phyloP scores from a whole-genome alignment of 2,888 invertebrate species.

The Pinctada fucata region DNA sequence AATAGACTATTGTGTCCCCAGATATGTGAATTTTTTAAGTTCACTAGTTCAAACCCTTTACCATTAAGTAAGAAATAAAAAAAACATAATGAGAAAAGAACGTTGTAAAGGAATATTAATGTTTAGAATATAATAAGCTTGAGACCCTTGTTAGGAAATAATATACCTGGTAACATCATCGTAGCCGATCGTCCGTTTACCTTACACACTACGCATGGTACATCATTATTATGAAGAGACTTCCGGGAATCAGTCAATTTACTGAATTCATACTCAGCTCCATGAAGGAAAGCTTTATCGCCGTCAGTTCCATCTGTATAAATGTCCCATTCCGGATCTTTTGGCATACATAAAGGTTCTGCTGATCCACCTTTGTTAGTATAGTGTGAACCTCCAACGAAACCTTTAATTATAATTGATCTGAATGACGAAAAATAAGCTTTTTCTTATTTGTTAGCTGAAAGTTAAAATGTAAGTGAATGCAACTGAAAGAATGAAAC shows the following conservation, averaged over 20 bases:
- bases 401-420: slow-evolving; percentile 26
- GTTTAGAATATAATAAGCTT: too few relatives aligned
- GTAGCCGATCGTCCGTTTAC: background rate
- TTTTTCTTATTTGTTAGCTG: too few relatives aligned
- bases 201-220: slow-evolving; percentile 37
- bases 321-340: slow-evolving; percentile 33
- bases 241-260: background rate
- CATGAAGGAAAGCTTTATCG: slow-evolving; percentile 17
- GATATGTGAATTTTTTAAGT: too few relatives aligned
- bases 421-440: too few relatives aligned
- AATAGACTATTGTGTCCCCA: too few relatives aligned
- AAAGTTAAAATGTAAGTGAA: too few relatives aligned
- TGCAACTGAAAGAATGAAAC: too few relatives aligned
- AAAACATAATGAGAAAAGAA: too few relatives aligned
- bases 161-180: slow-evolving; percentile 37
- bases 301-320: slow-evolving; percentile 18
- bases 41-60: too few relatives aligned
- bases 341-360: slow-evolving; percentile 35
- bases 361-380: slow-evolving; percentile 19
- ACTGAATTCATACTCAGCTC: slow-evolving; percentile 28
- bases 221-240: slow-evolving; percentile 20
- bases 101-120: too few relatives aligned
- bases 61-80: too few relatives aligned
- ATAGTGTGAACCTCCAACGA: slow-evolving; percentile 27
- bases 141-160: background rate